Evolutionary conservation across 1,140 invertebrate species (phyloP), one percentile per base, ranked within the genome.

Genomic region (Heliconius congener): DNA sequence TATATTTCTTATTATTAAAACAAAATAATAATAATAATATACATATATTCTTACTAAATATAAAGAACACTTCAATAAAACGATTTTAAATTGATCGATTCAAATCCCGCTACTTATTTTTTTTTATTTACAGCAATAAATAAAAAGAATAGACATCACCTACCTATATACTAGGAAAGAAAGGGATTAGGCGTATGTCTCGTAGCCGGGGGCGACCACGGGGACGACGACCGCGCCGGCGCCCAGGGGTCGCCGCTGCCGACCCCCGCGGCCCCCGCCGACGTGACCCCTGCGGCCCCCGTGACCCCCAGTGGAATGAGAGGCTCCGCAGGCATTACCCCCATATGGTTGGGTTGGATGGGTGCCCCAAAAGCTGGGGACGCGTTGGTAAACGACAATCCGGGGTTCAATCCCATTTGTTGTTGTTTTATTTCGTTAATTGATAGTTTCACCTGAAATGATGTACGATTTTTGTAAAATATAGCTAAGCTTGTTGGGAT

Each of bases 401-500:
- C 87, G n/a, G 81, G 78, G 73, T 86, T 86, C 23, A 90, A 80
- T 0, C 93, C 90, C 87, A 91, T 87, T 75, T 93, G 93, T 81
- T 94, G 94, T 81, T 94, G 93, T 76, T 94, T 94, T 72, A 94
- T 84, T 84, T 95, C 94, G 84, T 95, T 95, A 77, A 95, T 95
- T 4, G 92, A 88, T 8, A 92, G 80, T 70, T 88, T 87, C 11
- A 90, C 90, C 93, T 95, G 87, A 3, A 83, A 85, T 46, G 3
- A 5, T n/a, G 55, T n/a, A 23, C 0, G 2, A 9, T n/a, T 70
- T 19, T 39, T 23, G 27, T 46, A 42, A 66, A 23, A 57, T 75
- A 27, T 79, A 46, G 42, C 3, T 46, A 46, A 46, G 42, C 11
- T 13, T 46, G 3, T 46, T 46, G 42, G 42, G 13, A 46, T 46